Evolutionary conservation across 1,140 invertebrate genomes (phyloP).

Genomic region (Pseudobourletiella spinata): DNA sequence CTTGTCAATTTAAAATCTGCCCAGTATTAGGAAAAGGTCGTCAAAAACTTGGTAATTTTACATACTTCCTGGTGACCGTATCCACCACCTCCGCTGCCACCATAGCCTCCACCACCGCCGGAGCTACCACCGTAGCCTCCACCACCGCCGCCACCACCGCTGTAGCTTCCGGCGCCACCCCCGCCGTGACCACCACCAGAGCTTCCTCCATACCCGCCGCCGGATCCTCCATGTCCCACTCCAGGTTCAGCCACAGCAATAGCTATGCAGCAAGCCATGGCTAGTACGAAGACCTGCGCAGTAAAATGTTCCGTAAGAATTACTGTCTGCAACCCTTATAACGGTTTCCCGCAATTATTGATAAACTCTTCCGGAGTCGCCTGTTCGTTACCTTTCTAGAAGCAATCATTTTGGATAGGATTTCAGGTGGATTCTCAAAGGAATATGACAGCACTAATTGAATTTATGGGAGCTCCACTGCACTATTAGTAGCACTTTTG

Average conservation of each 20-base stretch:
- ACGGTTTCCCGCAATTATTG: no score
- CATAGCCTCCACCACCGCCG: conserved; percentile 6
- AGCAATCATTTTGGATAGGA: no score
- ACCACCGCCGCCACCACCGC: background rate
- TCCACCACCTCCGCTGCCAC: conserved; percentile 15
- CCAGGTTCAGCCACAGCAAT: background rate
- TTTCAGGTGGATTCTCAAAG: no score
- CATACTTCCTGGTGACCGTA: conserved; percentile 6
- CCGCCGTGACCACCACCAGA: conserved; percentile 9
- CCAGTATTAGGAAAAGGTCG: no score
- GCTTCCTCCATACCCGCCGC: background rate
- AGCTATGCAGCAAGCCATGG: background rate
- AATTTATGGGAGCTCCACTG: no score
- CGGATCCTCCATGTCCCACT: background rate
- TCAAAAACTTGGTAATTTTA: background rate
- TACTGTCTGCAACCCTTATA: no score
- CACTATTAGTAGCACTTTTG: no score
- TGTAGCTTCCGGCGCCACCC: background rate
- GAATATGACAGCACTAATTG: no score
- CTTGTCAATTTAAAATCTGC: background rate
- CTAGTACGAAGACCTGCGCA: background rate
- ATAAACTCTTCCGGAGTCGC: no score
- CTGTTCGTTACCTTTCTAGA: no score
- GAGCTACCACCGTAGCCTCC: conserved; percentile 8
- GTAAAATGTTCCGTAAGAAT: no score